These are phyloP conservation scores for Petrosia ficiformis DNA, from an alignment of 37 sponge, comb jelly and placozoan genomes.

Conservation along the genomic window DNA sequence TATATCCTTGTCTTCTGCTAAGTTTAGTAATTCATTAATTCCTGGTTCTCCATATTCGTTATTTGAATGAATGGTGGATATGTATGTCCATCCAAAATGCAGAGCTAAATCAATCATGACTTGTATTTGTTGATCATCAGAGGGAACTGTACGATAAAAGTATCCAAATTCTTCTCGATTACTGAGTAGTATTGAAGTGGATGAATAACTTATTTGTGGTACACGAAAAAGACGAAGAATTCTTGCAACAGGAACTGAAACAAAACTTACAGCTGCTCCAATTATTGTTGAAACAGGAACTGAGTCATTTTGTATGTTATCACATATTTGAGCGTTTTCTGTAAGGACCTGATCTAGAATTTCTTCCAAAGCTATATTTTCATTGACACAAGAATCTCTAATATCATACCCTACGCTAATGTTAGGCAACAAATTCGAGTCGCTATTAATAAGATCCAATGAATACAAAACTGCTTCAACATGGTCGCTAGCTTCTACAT, in stretches of 20 bases:
- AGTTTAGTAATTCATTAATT: slow-evolving; percentile 4
- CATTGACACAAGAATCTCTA: slow-evolving; percentile 63
- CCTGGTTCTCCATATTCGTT: slow-evolving; percentile 46
- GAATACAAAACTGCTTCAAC: slow-evolving; percentile 78
- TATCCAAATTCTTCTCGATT: slow-evolving; percentile 47
- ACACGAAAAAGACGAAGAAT: slow-evolving; percentile 62
- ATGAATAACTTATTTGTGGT: slow-evolving; percentile 75
- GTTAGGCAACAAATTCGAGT: slow-evolving; percentile 44
- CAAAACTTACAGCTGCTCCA: too few species aligned
- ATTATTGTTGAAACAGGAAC: slow-evolving; percentile 35
- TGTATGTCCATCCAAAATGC: slow-evolving; percentile 57
- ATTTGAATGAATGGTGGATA: slow-evolving; percentile 11
- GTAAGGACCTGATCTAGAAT: slow-evolving; percentile 22
- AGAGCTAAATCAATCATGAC: slow-evolving; percentile 65
- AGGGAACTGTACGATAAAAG: slow-evolving; percentile 69
- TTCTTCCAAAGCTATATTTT: slow-evolving; percentile 44
- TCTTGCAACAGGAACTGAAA: too few species aligned
- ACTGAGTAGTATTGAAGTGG: slow-evolving; percentile 71
- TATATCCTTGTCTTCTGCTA: slow-evolving; percentile 9
- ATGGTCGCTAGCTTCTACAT: slow-evolving; percentile 28
- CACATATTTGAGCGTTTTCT: neutral
- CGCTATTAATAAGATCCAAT: slow-evolving; percentile 48
- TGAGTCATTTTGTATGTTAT: neutral
- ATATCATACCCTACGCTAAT: slow-evolving; percentile 64
- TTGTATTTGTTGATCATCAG: slow-evolving; percentile 52